A percentile compares a stretch with the other conserved stretches of the same genome.
Conservation (phyloP, 2,113 vertebrate species). For the Atrichornis clamosus region DNA sequence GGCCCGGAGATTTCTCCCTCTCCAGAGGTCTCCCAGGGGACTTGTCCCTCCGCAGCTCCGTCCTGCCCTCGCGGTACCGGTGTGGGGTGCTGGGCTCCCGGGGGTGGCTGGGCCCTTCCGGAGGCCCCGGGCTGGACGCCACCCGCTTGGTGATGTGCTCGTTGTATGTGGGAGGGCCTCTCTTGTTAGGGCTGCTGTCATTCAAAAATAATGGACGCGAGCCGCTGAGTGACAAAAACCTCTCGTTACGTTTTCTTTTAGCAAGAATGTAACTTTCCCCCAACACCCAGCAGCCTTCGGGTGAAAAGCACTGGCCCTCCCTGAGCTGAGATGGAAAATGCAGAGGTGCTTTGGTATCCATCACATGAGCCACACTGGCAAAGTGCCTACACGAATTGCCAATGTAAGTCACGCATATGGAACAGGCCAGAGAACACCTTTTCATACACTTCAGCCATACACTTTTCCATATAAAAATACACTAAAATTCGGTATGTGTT, state of each 20-base stretch:
- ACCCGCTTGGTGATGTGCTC: slow-evolving; percentile 97
- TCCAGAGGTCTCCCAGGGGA: slow-evolving; percentile 93
- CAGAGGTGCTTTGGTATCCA: background rate
- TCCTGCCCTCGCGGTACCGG: slow-evolving; percentile 93
- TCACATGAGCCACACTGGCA: background rate
- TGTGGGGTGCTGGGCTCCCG: slow-evolving; percentile 96
- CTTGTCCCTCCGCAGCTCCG: slow-evolving; percentile 94
- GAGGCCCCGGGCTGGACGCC: slow-evolving; percentile 87
- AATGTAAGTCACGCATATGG: rapidly evolving
- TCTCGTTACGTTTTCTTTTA: background rate
- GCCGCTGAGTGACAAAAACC: slow-evolving; percentile 32
- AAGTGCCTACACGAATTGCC: background rate
- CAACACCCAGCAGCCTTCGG: background rate
- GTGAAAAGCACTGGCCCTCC: background rate
- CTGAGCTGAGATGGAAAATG: background rate
- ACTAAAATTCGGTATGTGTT: background rate
- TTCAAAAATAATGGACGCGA: slow-evolving; percentile 41
- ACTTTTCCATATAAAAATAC: background rate
- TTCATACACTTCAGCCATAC: background rate
- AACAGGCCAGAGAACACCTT: background rate
- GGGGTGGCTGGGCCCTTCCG: slow-evolving; percentile 85
- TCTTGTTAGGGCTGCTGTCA: slow-evolving; percentile 91
- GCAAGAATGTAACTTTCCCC: background rate
- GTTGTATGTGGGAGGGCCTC: slow-evolving; percentile 94
- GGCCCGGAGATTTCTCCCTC: slow-evolving; percentile 92